Evolutionary conservation across 2,888 invertebrate genomes (phyloP), one percentile per base, ranked within the genome.

Genomic region (Norana najaformis): DNA sequence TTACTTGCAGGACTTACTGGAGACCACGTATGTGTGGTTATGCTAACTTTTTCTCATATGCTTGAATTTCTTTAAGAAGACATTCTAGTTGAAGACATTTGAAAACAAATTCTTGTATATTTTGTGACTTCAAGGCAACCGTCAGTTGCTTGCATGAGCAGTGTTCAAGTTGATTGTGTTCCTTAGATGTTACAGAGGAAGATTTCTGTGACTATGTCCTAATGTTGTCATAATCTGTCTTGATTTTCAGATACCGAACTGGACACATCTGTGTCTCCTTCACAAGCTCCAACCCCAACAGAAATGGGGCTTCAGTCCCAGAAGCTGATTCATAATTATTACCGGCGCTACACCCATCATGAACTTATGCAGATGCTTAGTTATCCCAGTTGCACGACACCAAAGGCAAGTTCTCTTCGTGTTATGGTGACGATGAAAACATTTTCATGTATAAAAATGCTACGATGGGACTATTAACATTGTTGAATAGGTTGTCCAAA

Each of bases 271-370:
- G 6, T 37, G 35, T 36, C 36, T 36, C 85, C 85, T 85, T 1
- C 23, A 23, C 85, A 37, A 36, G 35, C 23, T 0, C 85, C 85
- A 30, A 85, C 85, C 5, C 35, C 34, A 85, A 85, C 37, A 36
- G 37, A 85, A 36, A 20, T 35, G 8, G 85, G 37, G 5, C 34
- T 23, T 37, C 85, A 85, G 16, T 35, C 85, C 18, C 13, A 13
- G 36, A 85, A 36, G 85, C 37, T 85, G 36, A 85, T 36, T 85
- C 85, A 85, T 37, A 85, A 85, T 85, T 85, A 85, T 36, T 85
- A 85, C 37, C 85, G 85, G 18, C 85, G 85, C 85, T 85, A 85
- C 85, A 85, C 85, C 35, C 85, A 85, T 85, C 85, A 85, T 36
- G 85, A 85, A 16, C 85, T 85, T 0, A 34, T 34, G 34, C 35